phyloP scores from a whole-genome alignment of 2,888 invertebrate genomes.

The Amorpha juglandis region DNA sequence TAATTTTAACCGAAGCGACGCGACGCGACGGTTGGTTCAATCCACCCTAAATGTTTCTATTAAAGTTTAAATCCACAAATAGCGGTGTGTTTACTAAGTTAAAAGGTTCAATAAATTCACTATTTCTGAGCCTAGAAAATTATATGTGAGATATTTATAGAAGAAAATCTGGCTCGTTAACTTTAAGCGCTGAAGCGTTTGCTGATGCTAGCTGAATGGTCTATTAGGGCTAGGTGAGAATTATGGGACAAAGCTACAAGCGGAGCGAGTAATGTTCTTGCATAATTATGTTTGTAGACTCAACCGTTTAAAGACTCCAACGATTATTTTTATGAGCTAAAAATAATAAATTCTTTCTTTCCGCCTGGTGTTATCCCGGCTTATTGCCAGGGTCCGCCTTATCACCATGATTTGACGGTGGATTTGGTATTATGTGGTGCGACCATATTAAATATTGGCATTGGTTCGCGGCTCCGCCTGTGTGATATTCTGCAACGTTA shows the following conservation, averaged over 20 bases:
- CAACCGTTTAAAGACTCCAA: too few species aligned
- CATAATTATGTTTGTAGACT: background rate
- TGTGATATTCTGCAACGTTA: too few species aligned
- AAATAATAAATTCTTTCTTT: too few species aligned
- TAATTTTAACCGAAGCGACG: too few species aligned
- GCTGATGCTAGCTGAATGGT: conserved; percentile 58
- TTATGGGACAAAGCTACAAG: conserved; percentile 11
- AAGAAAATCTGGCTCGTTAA: conserved; percentile 73
- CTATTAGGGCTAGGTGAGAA: conserved; percentile 43
- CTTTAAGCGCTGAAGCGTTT: conserved; percentile 65
- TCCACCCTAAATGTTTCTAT: background rate
- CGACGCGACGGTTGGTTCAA: too few species aligned
- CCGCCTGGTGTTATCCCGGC: too few species aligned
- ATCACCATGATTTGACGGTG: too few species aligned
- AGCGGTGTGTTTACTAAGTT: background rate
- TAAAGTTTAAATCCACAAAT: background rate
- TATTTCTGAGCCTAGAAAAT: conserved; percentile 28
- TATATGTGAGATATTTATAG: conserved; percentile 50
- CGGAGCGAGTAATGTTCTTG: conserved; percentile 12
- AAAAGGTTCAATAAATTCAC: conserved; percentile 34
- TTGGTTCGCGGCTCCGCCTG: too few species aligned
- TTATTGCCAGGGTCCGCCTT: too few species aligned
- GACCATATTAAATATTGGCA: too few species aligned
- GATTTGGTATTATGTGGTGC: too few species aligned
- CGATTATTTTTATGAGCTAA: too few species aligned